A percentile compares a stretch with the other conserved stretches of the same genome.
These are phyloP conservation scores for Tillus elongatus DNA, from an alignment of 2,888 invertebrate genomes.

Conservation along the genomic window DNA sequence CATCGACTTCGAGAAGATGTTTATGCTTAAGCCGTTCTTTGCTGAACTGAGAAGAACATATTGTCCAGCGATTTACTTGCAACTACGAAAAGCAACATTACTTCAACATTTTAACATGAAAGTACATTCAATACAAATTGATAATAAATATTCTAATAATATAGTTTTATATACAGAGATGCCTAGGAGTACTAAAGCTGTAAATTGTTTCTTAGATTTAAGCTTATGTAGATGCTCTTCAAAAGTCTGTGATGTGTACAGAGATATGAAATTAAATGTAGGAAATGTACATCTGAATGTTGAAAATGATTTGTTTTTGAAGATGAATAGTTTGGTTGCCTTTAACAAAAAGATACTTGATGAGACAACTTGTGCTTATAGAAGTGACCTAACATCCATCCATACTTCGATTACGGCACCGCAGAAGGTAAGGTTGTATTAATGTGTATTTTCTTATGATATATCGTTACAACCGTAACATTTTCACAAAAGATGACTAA, in stretches of 20 bases:
- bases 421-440: conserved; percentile 31
- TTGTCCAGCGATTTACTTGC: conserved; percentile 65
- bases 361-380: conserved; percentile 48
- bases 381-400: conserved; percentile 44
- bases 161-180: conserved; percentile 43
- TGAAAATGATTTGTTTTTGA: conserved; percentile 58
- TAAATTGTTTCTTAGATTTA: conserved; percentile 55
- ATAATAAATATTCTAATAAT: conserved; percentile 47
- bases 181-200: conserved; percentile 42
- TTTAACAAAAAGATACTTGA: conserved; percentile 49
- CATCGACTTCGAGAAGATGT: conserved; percentile 76
- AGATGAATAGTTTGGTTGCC: conserved; percentile 51
- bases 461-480: too few species aligned
- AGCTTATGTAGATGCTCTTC: conserved; percentile 47
- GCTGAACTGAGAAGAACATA: conserved; percentile 66
- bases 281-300: conserved; percentile 61
- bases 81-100: conserved; percentile 60
- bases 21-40: conserved; percentile 78
- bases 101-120: conserved; percentile 59
- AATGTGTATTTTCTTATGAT: too few species aligned
- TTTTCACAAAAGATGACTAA: too few species aligned
- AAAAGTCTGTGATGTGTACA: conserved; percentile 50
- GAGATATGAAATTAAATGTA: conserved; percentile 53
- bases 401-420: conserved; percentile 50
- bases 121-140: conserved; percentile 60